Conservation (phyloP, 2,888 invertebrate species). For the Chouioia cunea region DNA sequence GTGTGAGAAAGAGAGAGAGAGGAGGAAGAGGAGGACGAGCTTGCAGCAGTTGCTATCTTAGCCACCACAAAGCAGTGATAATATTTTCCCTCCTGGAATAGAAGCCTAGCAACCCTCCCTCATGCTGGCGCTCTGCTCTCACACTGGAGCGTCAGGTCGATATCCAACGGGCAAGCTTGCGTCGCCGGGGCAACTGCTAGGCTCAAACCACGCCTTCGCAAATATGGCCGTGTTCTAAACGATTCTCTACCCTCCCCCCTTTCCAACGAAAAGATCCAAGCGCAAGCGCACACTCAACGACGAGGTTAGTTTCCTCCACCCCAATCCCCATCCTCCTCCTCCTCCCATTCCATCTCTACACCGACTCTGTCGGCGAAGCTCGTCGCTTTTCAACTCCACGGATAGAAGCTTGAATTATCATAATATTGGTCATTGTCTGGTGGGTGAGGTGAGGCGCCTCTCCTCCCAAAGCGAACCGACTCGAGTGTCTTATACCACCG, state of each 20-base stretch:
- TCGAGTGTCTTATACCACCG: too few species aligned
- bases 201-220: conserved; percentile 64
- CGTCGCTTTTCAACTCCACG: conserved; percentile 33
- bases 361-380: neutral
- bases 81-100: conserved; percentile 68
- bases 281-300: conserved; percentile 5
- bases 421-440: conserved; percentile 66
- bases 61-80: conserved; percentile 69
- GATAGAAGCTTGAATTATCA: conserved; percentile 63
- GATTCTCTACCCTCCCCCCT: too few species aligned
- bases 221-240: conserved; percentile 62
- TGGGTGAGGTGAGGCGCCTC: conserved; percentile 58
- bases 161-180: conserved; percentile 55
- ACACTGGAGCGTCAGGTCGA: conserved; percentile 59
- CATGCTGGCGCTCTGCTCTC: conserved; percentile 34
- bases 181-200: conserved; percentile 61
- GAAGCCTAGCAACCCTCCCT: conserved; percentile 67
- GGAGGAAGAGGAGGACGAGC: conserved; percentile 20
- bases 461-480: conserved; percentile 21
- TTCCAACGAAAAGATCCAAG: neutral
- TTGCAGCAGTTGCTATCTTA: conserved; percentile 64
- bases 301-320: conserved; percentile 3
- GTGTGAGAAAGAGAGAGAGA: conserved; percentile 42
- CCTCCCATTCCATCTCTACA: neutral
- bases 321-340: neutral